phyloP scores from a whole-genome alignment of 2,797 vertebrate species.

The Morus bassanus region DNA sequence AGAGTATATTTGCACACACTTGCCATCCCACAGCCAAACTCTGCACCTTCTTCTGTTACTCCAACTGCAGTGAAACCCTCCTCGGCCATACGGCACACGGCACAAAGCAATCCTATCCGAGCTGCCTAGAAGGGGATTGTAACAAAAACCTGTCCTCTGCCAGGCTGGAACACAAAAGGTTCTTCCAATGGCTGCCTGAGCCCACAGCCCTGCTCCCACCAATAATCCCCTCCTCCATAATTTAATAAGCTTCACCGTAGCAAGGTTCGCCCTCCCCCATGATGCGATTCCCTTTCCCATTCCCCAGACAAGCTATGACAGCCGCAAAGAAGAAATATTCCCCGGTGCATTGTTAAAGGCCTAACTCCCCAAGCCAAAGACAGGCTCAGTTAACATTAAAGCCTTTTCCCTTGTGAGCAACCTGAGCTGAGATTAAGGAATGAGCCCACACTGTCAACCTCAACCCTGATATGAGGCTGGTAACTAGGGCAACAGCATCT shows the following conservation, averaged over 20 bases:
- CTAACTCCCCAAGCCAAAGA: conserved; percentile 41
- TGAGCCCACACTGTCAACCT: conserved; percentile 58
- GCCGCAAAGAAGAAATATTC: not conserved
- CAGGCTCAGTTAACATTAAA: conserved; percentile 57
- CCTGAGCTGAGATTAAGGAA: conserved; percentile 62
- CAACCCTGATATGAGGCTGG: conserved; percentile 48
- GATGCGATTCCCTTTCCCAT: not conserved
- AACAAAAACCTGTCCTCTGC: conserved; percentile 16
- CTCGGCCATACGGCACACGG: not conserved
- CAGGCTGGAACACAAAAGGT: conserved; percentile 22
- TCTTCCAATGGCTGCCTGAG: not conserved
- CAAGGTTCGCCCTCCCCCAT: not conserved
- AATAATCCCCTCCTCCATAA: conserved; percentile 43
- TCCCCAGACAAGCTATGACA: conserved; percentile 38
- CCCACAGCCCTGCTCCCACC: conserved; percentile 29
- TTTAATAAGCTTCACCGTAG: not conserved
- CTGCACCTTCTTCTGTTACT: not conserved
- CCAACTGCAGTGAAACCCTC: not conserved
- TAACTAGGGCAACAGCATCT: conserved; percentile 64
- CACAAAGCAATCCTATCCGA: not conserved
- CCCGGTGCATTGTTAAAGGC: conserved; percentile 42
- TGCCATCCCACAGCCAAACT: not conserved
- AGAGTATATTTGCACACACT: not conserved
- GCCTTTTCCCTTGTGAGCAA: conserved; percentile 51
- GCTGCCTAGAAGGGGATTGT: not conserved